A percentile compares a stretch with the other conserved stretches of the same genome.
Evolutionary conservation across 2,888 invertebrate species (phyloP).

Genomic region (Aelia acuminata): DNA sequence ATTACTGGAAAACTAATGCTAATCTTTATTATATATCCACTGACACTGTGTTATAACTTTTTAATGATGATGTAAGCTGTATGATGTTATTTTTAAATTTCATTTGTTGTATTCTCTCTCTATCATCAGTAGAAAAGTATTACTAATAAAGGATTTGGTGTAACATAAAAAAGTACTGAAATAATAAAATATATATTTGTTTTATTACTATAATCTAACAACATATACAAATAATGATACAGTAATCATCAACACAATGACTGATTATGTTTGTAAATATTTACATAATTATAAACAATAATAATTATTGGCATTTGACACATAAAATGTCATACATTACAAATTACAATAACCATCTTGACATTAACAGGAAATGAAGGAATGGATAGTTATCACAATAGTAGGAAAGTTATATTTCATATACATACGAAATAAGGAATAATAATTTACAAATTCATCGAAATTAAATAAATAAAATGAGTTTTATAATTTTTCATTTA

Average conservation of each 20-base stretch:
- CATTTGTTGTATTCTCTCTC: not conserved
- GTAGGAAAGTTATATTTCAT: not conserved
- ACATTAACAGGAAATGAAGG: not conserved
- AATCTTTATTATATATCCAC: not conserved
- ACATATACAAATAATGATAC: conserved; percentile 48
- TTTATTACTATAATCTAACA: conserved; percentile 18
- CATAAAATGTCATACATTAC: not conserved
- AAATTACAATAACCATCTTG: not conserved
- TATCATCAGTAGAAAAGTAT: not conserved
- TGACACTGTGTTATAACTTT: too few species aligned
- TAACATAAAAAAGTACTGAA: not conserved
- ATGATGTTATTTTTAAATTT: not conserved
- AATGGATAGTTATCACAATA: conserved; percentile 8
- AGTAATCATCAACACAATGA: conserved; percentile 27
- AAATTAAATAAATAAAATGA: not conserved
- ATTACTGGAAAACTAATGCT: not conserved
- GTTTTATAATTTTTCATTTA: not conserved
- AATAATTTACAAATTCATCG: not conserved
- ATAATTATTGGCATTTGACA: not conserved
- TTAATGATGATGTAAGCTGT: too few species aligned
- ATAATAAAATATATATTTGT: conserved; percentile 45
- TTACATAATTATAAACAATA: conserved; percentile 10
- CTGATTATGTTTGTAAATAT: not conserved
- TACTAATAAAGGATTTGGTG: not conserved
- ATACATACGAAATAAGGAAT: not conserved